Conservation (phyloP, 2,888 invertebrate genomes). For the Pyrrhia umbra region DNA sequence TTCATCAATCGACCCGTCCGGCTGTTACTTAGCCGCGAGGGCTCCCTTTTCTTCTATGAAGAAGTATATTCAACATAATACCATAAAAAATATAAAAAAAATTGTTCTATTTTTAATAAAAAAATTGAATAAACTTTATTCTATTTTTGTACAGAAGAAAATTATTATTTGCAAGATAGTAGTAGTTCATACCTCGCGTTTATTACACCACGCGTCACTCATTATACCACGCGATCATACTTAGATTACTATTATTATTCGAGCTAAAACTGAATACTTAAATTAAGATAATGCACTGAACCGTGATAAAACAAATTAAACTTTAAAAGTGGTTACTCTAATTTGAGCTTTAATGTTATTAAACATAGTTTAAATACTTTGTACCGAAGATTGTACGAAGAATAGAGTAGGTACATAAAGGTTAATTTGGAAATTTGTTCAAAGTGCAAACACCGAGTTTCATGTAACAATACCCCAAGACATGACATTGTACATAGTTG, state of each 20-base stretch:
- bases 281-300: not conserved
- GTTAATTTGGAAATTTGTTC: slow-evolving; percentile 25
- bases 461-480: slow-evolving; percentile 16
- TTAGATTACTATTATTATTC: not conserved
- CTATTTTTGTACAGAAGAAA: too few species aligned
- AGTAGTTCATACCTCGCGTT: too few species aligned
- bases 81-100: too few species aligned
- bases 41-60: too few species aligned
- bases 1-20: too few species aligned
- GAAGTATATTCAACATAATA: too few species aligned
- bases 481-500: slow-evolving; percentile 17
- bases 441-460: not conserved
- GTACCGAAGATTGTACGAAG: not conserved
- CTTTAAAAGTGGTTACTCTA: slow-evolving; percentile 14
- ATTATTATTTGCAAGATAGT: too few species aligned
- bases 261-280: not conserved
- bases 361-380: not conserved
- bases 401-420: not conserved
- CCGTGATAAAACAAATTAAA: not conserved
- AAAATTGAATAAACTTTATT: too few species aligned
- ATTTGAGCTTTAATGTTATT: slow-evolving; percentile 13
- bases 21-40: too few species aligned
- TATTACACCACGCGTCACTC: too few species aligned
- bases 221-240: not conserved
- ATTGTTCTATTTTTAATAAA: too few species aligned